Percentiles rank a stretch among this genome's conserved stretches.
Conservation (phyloP, 2,797 vertebrate genomes). For the Varecia variegata region DNA sequence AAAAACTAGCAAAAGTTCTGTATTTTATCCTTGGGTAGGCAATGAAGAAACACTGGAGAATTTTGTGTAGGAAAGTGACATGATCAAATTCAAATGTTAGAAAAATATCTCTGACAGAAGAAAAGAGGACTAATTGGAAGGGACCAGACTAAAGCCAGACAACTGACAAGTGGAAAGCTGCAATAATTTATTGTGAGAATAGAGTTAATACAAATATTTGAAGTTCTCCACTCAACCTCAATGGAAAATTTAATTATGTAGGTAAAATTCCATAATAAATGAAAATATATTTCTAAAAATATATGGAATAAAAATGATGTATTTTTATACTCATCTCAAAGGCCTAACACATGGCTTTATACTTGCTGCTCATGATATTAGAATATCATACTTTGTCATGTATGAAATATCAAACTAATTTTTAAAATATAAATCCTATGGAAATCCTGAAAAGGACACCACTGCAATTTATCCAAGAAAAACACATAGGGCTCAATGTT, state of each 20-base stretch:
- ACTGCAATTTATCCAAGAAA: neutral
- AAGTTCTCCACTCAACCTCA: neutral
- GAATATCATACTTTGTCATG: neutral
- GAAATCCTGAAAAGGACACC: neutral
- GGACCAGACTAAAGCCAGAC: neutral
- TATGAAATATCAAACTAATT: neutral
- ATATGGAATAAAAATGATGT: neutral
- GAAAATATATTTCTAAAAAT: neutral
- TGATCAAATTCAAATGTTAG: neutral
- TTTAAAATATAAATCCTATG: neutral
- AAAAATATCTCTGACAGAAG: neutral
- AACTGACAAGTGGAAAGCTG: neutral
- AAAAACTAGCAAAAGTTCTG: neutral
- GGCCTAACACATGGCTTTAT: neutral
- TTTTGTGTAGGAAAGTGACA: neutral
- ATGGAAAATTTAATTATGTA: neutral
- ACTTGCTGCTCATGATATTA: neutral
- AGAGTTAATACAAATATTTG: neutral
- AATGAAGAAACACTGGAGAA: neutral
- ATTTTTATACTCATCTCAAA: neutral
- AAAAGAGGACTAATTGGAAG: neutral
- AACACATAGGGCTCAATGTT: neutral
- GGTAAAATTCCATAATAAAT: neutral
- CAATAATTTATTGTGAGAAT: neutral
- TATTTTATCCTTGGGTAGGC: neutral